phyloP scores from a whole-genome alignment of 2,797 vertebrate genomes.

The Sebastes glaucus region DNA sequence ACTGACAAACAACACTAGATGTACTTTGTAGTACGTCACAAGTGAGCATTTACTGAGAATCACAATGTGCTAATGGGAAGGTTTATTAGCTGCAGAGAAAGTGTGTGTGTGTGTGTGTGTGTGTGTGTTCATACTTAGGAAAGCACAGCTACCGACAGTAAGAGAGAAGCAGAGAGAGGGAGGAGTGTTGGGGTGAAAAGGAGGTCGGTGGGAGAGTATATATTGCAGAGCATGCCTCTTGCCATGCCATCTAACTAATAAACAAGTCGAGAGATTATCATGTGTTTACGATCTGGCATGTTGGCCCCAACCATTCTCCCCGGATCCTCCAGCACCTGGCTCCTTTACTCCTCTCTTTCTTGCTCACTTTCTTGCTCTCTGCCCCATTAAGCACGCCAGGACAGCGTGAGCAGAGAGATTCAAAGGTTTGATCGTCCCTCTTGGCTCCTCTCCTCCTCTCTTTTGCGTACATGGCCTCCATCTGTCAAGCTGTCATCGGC shows the following conservation, averaged over 20 bases:
- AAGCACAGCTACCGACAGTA: neutral
- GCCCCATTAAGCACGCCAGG: neutral
- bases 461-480: slow-evolving; percentile 61
- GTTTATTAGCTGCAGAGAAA: neutral
- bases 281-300: slow-evolving; percentile 82
- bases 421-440: slow-evolving; percentile 21
- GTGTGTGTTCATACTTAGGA: neutral
- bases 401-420: slow-evolving; percentile 12
- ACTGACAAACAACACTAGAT: neutral
- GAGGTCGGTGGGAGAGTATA: slow-evolving; percentile 14
- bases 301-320: slow-evolving; percentile 35
- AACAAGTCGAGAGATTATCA: slow-evolving; percentile 79
- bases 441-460: slow-evolving; percentile 32
- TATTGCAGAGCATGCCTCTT: slow-evolving; percentile 24
- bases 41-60: neutral
- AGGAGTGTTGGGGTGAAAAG: slow-evolving; percentile 17
- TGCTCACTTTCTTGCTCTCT: neutral
- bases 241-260: slow-evolving; percentile 70
- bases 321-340: slow-evolving; percentile 5
- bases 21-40: neutral
- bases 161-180: neutral
- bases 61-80: neutral
- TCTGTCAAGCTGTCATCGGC: slow-evolving; percentile 78
- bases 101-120: neutral
- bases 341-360: slow-evolving; percentile 3